Evolutionary conservation across 1,140 invertebrate genomes (phyloP).

Genomic region (Octopus bimaculoides): DNA sequence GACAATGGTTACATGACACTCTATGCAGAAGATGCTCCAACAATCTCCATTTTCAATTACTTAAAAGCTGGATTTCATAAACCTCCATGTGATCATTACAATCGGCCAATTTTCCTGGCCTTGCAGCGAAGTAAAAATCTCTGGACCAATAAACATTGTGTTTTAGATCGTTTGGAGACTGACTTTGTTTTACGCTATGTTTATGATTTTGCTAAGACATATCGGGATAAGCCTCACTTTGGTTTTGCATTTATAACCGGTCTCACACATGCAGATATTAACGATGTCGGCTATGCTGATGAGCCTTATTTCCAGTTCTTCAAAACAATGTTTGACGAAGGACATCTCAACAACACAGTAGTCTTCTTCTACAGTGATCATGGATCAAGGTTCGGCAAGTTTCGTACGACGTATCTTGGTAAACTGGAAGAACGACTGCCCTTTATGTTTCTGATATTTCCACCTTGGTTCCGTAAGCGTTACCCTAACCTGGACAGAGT

Average conservation of each 20-base stretch:
- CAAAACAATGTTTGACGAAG: conserved; percentile 26
- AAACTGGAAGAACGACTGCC: conserved; percentile 83
- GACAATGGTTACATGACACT: conserved; percentile 51
- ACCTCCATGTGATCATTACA: conserved; percentile 55
- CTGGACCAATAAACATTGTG: conserved; percentile 50
- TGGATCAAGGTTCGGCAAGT: conserved; percentile 79
- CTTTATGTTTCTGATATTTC: conserved; percentile 76
- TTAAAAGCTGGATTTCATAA: conserved; percentile 47
- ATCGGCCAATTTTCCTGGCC: conserved; percentile 44
- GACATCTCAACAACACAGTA: conserved; percentile 57
- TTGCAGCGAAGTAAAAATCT: conserved; percentile 35
- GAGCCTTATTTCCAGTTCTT: conserved; percentile 34
- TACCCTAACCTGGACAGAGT: conserved; percentile 68
- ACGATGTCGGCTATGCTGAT: conserved; percentile 35
- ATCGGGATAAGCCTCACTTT: conserved; percentile 29
- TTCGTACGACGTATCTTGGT: conserved; percentile 74
- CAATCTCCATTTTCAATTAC: conserved; percentile 55
- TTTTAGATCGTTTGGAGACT: conserved; percentile 25
- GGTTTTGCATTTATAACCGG: conserved; percentile 42
- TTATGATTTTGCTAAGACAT: conserved; percentile 19
- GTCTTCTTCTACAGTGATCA: conserved; percentile 86
- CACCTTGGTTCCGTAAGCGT: conserved; percentile 67
- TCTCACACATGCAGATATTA: conserved; percentile 46
- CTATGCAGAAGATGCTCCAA: conserved; percentile 54
- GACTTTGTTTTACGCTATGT: conserved; percentile 30